Percentiles rank a stretch among this genome's conserved stretches.
These are phyloP conservation scores for Florisuga fusca DNA, from an alignment of 2,797 vertebrate genomes.

Conservation along the genomic window DNA sequence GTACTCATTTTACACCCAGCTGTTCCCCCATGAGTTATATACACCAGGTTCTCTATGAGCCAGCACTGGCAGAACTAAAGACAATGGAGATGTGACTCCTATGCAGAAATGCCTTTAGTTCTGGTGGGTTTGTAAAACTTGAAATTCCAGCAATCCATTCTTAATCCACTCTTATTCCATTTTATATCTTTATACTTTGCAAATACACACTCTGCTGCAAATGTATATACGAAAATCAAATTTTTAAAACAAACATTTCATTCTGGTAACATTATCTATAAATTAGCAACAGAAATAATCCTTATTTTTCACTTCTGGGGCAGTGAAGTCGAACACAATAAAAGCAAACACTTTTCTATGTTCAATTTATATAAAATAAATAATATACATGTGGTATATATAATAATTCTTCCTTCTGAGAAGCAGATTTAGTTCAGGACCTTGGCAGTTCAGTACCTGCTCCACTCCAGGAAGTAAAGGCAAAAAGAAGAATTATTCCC, in stretches of 20 bases:
- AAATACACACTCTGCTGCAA: neutral
- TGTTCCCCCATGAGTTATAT: neutral
- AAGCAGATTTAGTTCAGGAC: neutral
- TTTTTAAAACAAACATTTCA: neutral
- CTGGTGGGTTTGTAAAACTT: neutral
- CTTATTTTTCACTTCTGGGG: neutral
- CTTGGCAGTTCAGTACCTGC: neutral
- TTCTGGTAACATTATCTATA: neutral
- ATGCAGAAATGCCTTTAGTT: neutral
- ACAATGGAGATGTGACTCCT: neutral
- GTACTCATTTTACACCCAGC: neutral
- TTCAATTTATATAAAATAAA: neutral
- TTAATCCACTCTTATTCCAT: neutral
- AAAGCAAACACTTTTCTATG: neutral
- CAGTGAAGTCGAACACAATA: neutral
- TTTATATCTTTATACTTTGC: neutral
- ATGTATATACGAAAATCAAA: neutral
- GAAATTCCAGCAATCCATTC: neutral
- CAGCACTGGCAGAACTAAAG: neutral
- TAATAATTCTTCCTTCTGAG: neutral
- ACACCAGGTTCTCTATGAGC: neutral
- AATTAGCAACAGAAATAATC: neutral
- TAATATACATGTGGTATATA: neutral
- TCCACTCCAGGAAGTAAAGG: conserved; percentile 6
- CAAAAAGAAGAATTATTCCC: conserved; percentile 33